Evolutionary conservation across 1,140 invertebrate genomes (phyloP), one percentile per base, ranked within the genome.

Genomic region (Ylistrum balloti): DNA sequence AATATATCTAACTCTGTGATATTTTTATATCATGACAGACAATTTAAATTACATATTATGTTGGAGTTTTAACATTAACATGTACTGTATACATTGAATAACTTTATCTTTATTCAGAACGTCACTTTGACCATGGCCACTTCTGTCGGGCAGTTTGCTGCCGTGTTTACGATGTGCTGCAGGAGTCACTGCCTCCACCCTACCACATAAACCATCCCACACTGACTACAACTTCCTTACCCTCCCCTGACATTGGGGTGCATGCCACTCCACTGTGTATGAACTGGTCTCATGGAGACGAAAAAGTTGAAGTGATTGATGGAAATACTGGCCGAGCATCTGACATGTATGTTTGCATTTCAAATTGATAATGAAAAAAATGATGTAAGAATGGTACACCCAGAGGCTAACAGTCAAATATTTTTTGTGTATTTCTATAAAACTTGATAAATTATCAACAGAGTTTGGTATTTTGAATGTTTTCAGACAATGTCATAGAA

Each of bases 101-200:
- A n/a, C 35, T 33, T 45, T 33, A 34, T 35, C 87, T 41, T 85
- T 87, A 90, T 93, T 33, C 41, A 96, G 96, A 95, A 56, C 91
- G 92, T 33, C 90, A 96, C 11, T 97, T 94, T 94, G 95, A 96
- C 89, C 95, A 95, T 90, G 96, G 95, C 33, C 96, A 97, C 92
- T 91, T 97, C 48, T 93, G 92, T 22, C 93, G 96, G 22, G 96
- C 96, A 20, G 91, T 96, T 5, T 96, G 96, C 91, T 96, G 96
- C 88, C 94, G 96, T 10, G 90, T 96, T 41, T 94, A 95, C 87
- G 89, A 93, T 41, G 86, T 92, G 0, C 38, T 95, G 1, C 56
- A 90, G 33, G 89, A 93, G 15, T 90, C 90, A 3, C 85, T 95
- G 15, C 93, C 93, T 17, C 7, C 85, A 11, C 90, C 91, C 3